Evolutionary conservation across 2,797 vertebrate species (phyloP).

Genomic region (Rhabdomys pumilio): DNA sequence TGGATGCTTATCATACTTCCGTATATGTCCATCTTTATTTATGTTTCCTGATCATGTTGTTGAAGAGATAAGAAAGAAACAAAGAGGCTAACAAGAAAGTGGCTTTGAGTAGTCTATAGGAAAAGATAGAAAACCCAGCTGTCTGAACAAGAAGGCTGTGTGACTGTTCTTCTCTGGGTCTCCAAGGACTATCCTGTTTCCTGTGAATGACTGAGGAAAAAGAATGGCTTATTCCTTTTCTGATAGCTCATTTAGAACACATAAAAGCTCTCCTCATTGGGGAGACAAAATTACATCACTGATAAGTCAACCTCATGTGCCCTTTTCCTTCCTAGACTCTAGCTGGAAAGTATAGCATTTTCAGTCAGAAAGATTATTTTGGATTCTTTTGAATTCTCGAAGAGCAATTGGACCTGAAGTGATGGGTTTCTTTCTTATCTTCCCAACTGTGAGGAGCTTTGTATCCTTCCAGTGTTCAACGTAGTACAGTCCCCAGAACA

Average conservation of each 20-base stretch:
- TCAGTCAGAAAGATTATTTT: conserved; percentile 74
- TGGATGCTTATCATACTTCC: neutral
- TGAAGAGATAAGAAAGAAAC: conserved; percentile 1
- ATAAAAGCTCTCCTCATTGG: conserved; percentile 71
- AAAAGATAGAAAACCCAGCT: conserved; percentile 25
- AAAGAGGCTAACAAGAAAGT: neutral
- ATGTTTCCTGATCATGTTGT: neutral
- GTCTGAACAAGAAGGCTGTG: neutral
- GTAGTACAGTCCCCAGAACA: conserved; percentile 71
- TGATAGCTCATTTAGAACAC: conserved; percentile 65
- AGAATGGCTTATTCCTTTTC: conserved; percentile 3
- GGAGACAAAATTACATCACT: conserved; percentile 71
- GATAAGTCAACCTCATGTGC: conserved; percentile 63
- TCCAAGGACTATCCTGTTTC: conserved; percentile 16
- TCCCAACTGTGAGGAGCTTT: conserved; percentile 63
- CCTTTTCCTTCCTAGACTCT: conserved; percentile 33
- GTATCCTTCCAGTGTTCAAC: conserved; percentile 70
- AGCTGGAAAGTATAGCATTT: conserved; percentile 72
- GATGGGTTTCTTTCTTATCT: conserved; percentile 68
- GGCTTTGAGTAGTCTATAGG: neutral
- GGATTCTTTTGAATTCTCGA: conserved; percentile 75
- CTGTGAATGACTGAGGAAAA: conserved; percentile 11
- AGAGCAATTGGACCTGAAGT: conserved; percentile 70
- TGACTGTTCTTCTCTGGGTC: neutral
- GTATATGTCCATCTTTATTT: neutral